phyloP scores from a whole-genome alignment of 2,113 vertebrate genomes.

The Cephalopholis sonnerati region DNA sequence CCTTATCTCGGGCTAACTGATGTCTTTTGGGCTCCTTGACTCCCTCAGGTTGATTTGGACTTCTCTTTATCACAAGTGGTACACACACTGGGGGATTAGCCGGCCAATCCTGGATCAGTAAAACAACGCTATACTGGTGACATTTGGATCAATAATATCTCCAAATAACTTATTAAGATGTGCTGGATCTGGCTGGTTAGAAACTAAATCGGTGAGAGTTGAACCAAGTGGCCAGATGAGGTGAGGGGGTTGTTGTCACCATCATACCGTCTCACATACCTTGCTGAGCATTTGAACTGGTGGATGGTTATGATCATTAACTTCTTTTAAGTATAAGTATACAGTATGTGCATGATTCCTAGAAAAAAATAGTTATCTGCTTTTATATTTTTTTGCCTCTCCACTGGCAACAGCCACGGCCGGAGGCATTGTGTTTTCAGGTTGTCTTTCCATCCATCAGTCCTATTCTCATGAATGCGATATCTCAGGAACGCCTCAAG shows the following conservation, averaged over 20 bases:
- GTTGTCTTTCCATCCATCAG: no score
- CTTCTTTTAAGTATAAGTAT: no score
- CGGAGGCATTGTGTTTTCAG: no score
- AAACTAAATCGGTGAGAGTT: slow-evolving; percentile 24
- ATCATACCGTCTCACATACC: neutral
- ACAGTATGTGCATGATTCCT: no score
- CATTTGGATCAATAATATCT: slow-evolving; percentile 38
- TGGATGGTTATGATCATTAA: neutral
- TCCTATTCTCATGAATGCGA: no score
- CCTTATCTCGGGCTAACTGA: slow-evolving; percentile 61
- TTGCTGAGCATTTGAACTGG: neutral
- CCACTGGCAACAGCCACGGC: no score
- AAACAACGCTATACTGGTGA: slow-evolving; percentile 33
- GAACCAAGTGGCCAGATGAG: slow-evolving; percentile 15
- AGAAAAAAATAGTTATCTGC: no score
- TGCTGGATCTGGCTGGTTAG: slow-evolving; percentile 27
- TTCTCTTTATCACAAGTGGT: slow-evolving; percentile 50
- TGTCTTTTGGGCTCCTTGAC: slow-evolving; percentile 59
- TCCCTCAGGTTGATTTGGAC: slow-evolving; percentile 48
- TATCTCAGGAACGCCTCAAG: no score
- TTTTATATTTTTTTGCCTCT: no score
- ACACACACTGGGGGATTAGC: slow-evolving; percentile 47
- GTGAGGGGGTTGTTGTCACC: neutral
- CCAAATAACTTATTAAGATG: slow-evolving; percentile 47
- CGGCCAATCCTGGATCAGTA: slow-evolving; percentile 28